Evolutionary conservation across 1,140 invertebrate genomes (phyloP).

Genomic region (Rhynchophorus ferrugineus): DNA sequence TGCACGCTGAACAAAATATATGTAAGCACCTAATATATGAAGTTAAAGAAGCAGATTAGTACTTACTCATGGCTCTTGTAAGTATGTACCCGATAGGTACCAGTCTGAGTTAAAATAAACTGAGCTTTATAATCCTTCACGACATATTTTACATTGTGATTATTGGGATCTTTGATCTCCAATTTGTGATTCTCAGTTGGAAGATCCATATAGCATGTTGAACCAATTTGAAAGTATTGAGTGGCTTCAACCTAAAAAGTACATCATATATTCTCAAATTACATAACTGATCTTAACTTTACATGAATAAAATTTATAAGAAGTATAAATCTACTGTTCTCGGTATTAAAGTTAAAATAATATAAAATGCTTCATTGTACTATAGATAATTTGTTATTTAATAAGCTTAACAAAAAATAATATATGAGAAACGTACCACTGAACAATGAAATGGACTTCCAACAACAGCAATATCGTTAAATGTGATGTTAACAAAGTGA

Average conservation of each 20-base stretch:
- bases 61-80: constrained; percentile 36
- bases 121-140: constrained; percentile 37
- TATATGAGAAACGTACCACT: constrained; percentile 22
- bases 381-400: not conserved
- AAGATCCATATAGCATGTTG: constrained; percentile 48
- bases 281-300: too few relatives aligned
- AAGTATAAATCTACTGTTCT: too few relatives aligned
- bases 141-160: constrained; percentile 37
- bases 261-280: not conserved
- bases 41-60: too few relatives aligned
- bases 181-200: constrained; percentile 36
- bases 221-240: constrained; percentile 44
- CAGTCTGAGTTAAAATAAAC: constrained; percentile 35
- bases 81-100: constrained; percentile 36
- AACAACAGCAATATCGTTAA: constrained; percentile 89
- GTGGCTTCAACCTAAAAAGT: constrained; percentile 40
- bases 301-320: too few relatives aligned
- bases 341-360: too few relatives aligned
- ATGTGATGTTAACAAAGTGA: constrained; percentile 93
- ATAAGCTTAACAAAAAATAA: not conserved
- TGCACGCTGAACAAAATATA: too few relatives aligned
- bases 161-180: constrained; percentile 38
- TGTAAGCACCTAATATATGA: too few relatives aligned
- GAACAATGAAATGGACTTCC: constrained; percentile 81
- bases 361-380: too few relatives aligned